phyloP scores from a whole-genome alignment of 2,113 vertebrate genomes.

The Megaceryle maxima region DNA sequence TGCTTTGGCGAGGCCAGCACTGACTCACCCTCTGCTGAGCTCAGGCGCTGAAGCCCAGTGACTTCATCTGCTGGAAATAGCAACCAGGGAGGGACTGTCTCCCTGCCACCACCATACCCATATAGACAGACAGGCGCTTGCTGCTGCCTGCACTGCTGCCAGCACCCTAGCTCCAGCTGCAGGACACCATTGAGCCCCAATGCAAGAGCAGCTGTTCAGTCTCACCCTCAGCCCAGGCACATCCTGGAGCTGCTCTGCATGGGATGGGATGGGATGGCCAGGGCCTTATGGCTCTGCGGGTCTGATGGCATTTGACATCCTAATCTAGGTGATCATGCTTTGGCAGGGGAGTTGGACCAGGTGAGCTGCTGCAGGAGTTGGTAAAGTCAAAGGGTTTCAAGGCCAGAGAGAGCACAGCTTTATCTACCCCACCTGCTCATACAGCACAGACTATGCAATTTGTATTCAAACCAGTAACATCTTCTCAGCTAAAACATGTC shows the following conservation, averaged over 20 bases:
- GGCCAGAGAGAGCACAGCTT: not conserved
- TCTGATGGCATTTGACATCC: not conserved
- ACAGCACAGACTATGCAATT: not conserved
- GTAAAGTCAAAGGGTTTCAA: not conserved
- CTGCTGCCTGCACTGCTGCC: not conserved
- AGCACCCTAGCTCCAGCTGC: not conserved
- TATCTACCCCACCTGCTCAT: not conserved
- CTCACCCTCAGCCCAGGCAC: fast-evolving
- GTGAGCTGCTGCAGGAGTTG: not conserved
- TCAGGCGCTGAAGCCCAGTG: constrained; percentile 15
- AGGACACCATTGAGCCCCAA: not conserved
- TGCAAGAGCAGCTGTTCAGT: not conserved
- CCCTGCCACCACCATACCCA: not conserved
- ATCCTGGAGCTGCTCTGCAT: fast-evolving
- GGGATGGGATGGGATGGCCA: not conserved
- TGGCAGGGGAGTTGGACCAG: too few relatives aligned
- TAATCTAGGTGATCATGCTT: too few relatives aligned
- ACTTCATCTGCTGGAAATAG: constrained; percentile 71
- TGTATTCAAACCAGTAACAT: not conserved
- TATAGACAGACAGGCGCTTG: not conserved
- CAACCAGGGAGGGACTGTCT: not conserved
- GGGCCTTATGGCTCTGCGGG: not conserved
- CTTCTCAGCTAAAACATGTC: not conserved
- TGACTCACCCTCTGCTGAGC: constrained; percentile 33
- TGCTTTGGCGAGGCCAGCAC: not conserved